phyloP scores from a whole-genome alignment of 2,888 invertebrate genomes.

The Melanargia galathea region DNA sequence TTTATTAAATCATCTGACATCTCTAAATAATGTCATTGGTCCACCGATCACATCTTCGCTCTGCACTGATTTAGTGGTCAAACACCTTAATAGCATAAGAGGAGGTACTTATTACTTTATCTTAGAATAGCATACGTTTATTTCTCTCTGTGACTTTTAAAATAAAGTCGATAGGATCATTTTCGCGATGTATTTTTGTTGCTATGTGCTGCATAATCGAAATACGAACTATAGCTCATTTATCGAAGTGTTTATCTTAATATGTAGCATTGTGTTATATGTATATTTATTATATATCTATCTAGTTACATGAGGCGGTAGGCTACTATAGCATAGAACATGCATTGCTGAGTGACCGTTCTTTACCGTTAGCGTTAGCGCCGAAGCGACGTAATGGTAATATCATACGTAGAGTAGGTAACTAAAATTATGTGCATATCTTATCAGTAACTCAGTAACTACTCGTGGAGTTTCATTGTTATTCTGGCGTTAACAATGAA shows the following conservation, averaged over 20 bases:
- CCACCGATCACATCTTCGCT: too few relatives aligned
- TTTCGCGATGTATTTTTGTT: not conserved
- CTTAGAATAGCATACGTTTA: too few relatives aligned
- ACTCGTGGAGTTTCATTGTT: constrained; percentile 22
- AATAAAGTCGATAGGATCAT: not conserved
- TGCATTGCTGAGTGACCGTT: constrained; percentile 48
- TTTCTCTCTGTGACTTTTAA: not conserved
- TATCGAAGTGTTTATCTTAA: not conserved
- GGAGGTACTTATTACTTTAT: too few relatives aligned
- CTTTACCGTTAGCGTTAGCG: constrained; percentile 62
- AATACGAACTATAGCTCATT: not conserved
- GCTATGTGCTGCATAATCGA: constrained; percentile 1
- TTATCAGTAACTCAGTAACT: constrained; percentile 20
- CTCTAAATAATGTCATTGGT: too few relatives aligned
- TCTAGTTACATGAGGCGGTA: not conserved
- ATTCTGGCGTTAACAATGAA: constrained; percentile 16
- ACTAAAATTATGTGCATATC: constrained; percentile 34
- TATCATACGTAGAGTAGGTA: constrained; percentile 30
- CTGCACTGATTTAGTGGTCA: too few relatives aligned
- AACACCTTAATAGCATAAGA: too few relatives aligned
- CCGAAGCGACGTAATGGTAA: constrained; percentile 40
- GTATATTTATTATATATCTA: too few relatives aligned
- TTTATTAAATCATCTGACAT: too few relatives aligned
- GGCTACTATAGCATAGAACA: not conserved
- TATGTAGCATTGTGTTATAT: too few relatives aligned